Base-by-base conservation (phyloP, 2,113 vertebrate genomes). In the Erpornis zantholeuca region DNA sequence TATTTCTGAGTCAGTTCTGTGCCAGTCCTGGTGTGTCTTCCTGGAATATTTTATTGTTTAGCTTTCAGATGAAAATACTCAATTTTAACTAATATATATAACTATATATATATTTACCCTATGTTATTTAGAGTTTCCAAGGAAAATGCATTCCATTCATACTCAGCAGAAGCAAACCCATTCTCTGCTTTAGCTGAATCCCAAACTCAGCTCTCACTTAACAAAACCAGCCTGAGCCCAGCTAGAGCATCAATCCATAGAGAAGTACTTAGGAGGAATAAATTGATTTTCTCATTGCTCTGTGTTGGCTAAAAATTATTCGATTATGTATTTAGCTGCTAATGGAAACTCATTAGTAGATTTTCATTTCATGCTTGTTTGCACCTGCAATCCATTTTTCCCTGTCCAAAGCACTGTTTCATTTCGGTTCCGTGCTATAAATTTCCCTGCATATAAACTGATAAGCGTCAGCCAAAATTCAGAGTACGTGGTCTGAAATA, bases 321-420 rank as follows among this genome's bases (percentile, higher is more conserved):
- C 90, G 96, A 97, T 97, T 97, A 97, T 96, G 84, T 97, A 91
- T 97, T 98, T 98, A 97, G 88, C 94, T 95, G 42, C 94, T 97
- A 96, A 97, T 97, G 95, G 87, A 97, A 96, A 96, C 94, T 98
- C 97, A 97, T 97, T 98, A 97, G 95, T 52, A 94, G 97, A 97
- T 97, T 97, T 97, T 94, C 95, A 97, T 96, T 98, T 97, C 97
- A 96, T 93, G 96, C 97, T 94, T 97, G 78, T 96, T 97, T 96
- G 95, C 92, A 94, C 97, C 92, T 96, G 96, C 95, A 97, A 97
- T 94, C 82, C 87, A 92, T 96, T 96, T 93, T 70, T 92, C 84
- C 86, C 86, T 56, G 68, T 93, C 90, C 61, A 83, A 71, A 94
- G 86, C 71, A 88, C 63, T 84, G 77, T 95, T 96, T 92, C 77